Evolutionary conservation across 2,888 invertebrate species (phyloP).

Genomic region (Chrysolina oricalcia): DNA sequence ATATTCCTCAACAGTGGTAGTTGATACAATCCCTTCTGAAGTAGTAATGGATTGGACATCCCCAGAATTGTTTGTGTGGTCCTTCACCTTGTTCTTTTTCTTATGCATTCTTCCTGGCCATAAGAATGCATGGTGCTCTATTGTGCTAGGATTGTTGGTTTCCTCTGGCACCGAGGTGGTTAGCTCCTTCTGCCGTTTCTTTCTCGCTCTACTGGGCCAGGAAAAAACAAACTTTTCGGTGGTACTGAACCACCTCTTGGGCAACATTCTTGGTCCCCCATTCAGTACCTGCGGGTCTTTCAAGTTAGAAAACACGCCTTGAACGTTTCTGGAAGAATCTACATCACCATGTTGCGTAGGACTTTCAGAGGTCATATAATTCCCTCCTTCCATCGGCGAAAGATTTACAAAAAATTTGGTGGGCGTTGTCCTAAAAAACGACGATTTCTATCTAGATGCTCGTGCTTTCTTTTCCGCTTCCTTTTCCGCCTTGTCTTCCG

Average conservation of each 20-base stretch:
- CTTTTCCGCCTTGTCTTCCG: slow-evolving; percentile 42
- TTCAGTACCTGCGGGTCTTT: not conserved
- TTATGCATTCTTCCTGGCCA: not conserved
- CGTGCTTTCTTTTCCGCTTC: slow-evolving; percentile 30
- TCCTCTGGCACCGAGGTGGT: not conserved
- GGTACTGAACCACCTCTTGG: not conserved
- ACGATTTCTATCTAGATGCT: slow-evolving; percentile 23
- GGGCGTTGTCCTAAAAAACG: slow-evolving; percentile 51
- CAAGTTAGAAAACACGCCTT: not conserved
- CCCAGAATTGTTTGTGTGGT: not conserved
- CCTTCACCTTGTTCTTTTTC: not conserved
- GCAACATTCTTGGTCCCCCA: not conserved
- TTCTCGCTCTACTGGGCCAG: slow-evolving; percentile 5
- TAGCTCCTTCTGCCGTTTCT: not conserved
- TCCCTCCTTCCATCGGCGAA: not conserved
- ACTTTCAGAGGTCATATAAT: not conserved
- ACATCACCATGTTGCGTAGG: not conserved
- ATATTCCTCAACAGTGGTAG: not conserved
- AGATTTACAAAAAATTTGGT: slow-evolving; percentile 52
- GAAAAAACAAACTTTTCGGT: not conserved
- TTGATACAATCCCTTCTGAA: not conserved
- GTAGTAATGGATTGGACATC: not conserved
- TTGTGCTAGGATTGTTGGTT: not conserved
- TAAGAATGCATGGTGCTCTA: not conserved
- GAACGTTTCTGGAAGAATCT: not conserved